Base-by-base conservation (phyloP, 2,113 vertebrate species). In the Chroicocephalus ridibundus region DNA sequence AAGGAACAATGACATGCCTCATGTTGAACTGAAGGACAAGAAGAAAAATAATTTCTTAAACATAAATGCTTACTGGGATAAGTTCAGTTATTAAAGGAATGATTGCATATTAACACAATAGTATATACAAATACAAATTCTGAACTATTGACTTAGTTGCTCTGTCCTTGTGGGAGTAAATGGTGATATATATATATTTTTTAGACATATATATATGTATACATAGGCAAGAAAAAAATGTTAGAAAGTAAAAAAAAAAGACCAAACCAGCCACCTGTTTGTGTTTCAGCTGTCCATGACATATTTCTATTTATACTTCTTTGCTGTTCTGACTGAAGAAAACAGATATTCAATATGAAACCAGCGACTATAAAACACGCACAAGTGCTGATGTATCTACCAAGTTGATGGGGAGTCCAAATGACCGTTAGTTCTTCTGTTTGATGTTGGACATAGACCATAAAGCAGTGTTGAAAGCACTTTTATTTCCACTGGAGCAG, bases 11-110 rank as follows among this genome's bases (percentile, higher is more conserved):
- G 58, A 5, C 31, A 79, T 74, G 58, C 18, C 77, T 77, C 78
- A 47, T 77, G 29, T 32, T 92, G 42, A 69, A 97, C 8, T 82
- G 49, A 96, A 96, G 55, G 21, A 69, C 34, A 95, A 93, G 7
- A 36, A 83, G 29, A 88, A 61, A 66, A 5, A 87, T 8, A 55
- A 54, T 81, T 72, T 77, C 42, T 90, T 57, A 86, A 81, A 84
- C 47, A 36, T 21, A 80, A 92, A 82, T 21, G 1, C 11, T 52
- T 44, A 75, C 19, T 60, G 17, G 19, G 46, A 47, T 36, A 6
- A 12, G 4, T 87, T 54, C 77, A 88, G 34, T 25, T 84, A 57
- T 78, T 38, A 81, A 84, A 79, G 40, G 10, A 93, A 55, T 66
- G 16, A 36, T 71, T 25, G 46, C 25, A 52, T 44, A 6, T 14